A percentile compares a stretch with the other conserved stretches of the same genome.
These are phyloP conservation scores for Cerastis leucographa DNA, from an alignment of 2,888 invertebrate genomes.

Conservation along the genomic window DNA sequence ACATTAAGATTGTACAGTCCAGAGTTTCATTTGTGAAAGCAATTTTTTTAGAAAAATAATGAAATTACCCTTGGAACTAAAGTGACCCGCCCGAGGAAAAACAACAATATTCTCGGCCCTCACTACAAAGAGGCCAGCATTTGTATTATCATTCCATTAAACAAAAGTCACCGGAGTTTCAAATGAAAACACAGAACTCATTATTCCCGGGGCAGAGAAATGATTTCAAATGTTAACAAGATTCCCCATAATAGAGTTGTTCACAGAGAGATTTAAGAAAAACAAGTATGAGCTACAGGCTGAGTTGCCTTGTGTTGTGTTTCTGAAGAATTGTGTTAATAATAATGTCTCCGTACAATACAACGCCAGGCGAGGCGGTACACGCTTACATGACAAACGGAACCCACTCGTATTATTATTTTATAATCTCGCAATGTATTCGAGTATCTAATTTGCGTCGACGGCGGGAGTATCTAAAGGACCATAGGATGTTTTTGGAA, in stretches of 20 bases:
- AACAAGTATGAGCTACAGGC: constrained; percentile 80
- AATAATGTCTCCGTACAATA: constrained; percentile 65
- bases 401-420: constrained; percentile 70
- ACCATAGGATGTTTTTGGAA: constrained; percentile 7
- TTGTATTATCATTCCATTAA: constrained; percentile 91
- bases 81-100: constrained; percentile 88
- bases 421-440: constrained; percentile 71
- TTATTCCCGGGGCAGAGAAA: constrained; percentile 88
- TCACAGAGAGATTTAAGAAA: constrained; percentile 89
- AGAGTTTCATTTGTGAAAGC: constrained; percentile 82
- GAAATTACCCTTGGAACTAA: constrained; percentile 88
- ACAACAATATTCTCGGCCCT: constrained; percentile 87
- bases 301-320: constrained; percentile 73
- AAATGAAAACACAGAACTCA: constrained; percentile 90
- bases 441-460: constrained; percentile 49
- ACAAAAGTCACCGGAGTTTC: constrained; percentile 90
- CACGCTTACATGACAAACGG: constrained; percentile 65
- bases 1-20: constrained; percentile 80
- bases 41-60: constrained; percentile 85
- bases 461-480: constrained; percentile 21
- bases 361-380: constrained; percentile 58
- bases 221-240: constrained; percentile 90
- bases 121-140: constrained; percentile 89
- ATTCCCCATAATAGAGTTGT: constrained; percentile 89
- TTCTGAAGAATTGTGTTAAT: constrained; percentile 81